These are phyloP conservation scores for Neosalanx taihuensis DNA, from an alignment of 2,797 vertebrate genomes.

Conservation along the genomic window DNA sequence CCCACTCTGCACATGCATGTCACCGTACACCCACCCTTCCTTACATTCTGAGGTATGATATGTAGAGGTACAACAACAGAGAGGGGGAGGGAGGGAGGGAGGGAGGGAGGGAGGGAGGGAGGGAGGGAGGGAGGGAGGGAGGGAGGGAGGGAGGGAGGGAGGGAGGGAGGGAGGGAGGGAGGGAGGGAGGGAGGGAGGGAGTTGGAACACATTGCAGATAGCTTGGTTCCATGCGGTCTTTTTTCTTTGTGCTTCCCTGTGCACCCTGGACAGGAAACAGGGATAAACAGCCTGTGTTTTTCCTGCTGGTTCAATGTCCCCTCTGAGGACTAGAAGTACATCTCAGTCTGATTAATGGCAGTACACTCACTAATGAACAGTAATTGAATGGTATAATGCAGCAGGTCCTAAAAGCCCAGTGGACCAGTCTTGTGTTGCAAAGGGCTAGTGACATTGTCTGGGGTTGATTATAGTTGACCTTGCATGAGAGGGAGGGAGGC, in stretches of 20 bases:
- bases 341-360: slow-evolving; percentile 75
- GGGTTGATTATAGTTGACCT: slow-evolving; percentile 77
- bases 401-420: slow-evolving; percentile 68
- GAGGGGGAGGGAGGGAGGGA: neutral
- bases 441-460: slow-evolving; percentile 67
- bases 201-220: neutral
- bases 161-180: neutral
- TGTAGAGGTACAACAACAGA: slow-evolving; percentile 23
- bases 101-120: too few relatives aligned
- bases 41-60: slow-evolving; percentile 42
- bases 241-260: slow-evolving; percentile 43
- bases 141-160: neutral
- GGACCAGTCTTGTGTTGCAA: slow-evolving; percentile 51
- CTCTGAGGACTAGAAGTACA: slow-evolving; percentile 66
- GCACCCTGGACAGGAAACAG: slow-evolving; percentile 46
- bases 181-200: neutral
- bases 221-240: slow-evolving; percentile 6
- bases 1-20: slow-evolving; percentile 59
- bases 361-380: slow-evolving; percentile 76
- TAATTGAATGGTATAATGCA: slow-evolving; percentile 78
- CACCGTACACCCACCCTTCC: slow-evolving; percentile 55
- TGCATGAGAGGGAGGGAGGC: slow-evolving; percentile 52
- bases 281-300: slow-evolving; percentile 54
- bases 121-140: neutral
- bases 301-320: slow-evolving; percentile 62